Evolutionary conservation across 2,113 vertebrate species (phyloP).

Genomic region (Gavialis gangeticus): DNA sequence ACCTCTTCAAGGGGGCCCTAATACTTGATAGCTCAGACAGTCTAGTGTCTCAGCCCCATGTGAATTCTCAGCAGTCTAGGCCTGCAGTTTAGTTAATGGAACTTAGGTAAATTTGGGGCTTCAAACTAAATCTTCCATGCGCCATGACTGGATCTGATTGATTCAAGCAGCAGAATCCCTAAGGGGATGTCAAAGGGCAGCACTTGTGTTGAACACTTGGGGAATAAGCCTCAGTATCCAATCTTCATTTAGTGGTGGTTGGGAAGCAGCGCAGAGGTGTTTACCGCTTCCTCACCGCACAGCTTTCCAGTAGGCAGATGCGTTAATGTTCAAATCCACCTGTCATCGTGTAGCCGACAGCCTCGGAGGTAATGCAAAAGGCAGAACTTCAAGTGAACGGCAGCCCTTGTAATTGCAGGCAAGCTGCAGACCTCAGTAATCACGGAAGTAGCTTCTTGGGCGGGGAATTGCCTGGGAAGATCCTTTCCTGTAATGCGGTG

Average conservation of each 20-base stretch:
- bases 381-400: neutral
- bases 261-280: too few relatives aligned
- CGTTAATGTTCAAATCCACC: neutral
- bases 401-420: accelerated
- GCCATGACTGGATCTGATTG: neutral
- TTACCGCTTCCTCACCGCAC: accelerated
- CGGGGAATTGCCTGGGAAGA: accelerated
- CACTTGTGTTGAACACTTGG: neutral
- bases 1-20: neutral
- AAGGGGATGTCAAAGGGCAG: too few relatives aligned
- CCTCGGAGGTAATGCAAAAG: neutral
- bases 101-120: neutral
- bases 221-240: neutral
- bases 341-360: neutral
- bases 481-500: neutral
- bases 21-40: neutral
- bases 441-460: neutral
- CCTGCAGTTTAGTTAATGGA: neutral
- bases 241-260: too few relatives aligned
- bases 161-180: neutral
- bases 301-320: too few relatives aligned
- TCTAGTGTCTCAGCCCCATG: neutral
- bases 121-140: neutral
- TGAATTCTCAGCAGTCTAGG: neutral
- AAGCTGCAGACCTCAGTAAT: accelerated